Conservation (phyloP, 2,113 vertebrate genomes). For the Myrmecobius fasciatus region DNA sequence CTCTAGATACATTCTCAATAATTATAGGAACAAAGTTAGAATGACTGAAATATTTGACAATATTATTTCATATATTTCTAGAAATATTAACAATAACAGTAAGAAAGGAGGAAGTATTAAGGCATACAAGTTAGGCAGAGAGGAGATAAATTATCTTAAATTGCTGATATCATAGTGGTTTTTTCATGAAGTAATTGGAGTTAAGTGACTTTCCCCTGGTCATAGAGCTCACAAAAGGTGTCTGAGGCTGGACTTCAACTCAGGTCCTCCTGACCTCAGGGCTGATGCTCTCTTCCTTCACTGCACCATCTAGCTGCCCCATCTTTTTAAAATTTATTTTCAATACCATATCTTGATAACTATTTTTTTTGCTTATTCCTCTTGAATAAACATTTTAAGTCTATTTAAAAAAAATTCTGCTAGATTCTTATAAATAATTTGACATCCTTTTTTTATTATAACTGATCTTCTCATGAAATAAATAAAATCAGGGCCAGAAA, state of each 20-base stretch:
- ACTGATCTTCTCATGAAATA: not conserved
- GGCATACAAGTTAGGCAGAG: not conserved
- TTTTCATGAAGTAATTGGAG: no score
- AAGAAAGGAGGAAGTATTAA: not conserved
- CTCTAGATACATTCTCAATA: not conserved
- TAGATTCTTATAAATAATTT: not conserved
- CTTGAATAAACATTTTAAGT: not conserved
- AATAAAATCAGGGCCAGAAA: not conserved
- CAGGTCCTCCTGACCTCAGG: no score
- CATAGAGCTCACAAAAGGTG: no score
- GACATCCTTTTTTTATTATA: not conserved
- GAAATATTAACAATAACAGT: not conserved
- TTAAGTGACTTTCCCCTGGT: no score
- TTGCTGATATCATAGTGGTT: not conserved
- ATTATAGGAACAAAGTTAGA: not conserved
- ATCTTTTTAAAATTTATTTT: no score
- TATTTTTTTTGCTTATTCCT: not conserved
- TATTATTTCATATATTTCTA: not conserved
- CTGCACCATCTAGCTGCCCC: no score
- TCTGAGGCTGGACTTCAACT: no score
- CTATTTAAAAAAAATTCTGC: not conserved
- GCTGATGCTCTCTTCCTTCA: no score
- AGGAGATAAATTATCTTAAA: not conserved
- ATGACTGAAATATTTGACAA: not conserved
- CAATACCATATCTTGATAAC: not conserved